These are phyloP conservation scores for Agonopterix alstromeriana DNA, from an alignment of 2,888 invertebrate species.

Conservation along the genomic window DNA sequence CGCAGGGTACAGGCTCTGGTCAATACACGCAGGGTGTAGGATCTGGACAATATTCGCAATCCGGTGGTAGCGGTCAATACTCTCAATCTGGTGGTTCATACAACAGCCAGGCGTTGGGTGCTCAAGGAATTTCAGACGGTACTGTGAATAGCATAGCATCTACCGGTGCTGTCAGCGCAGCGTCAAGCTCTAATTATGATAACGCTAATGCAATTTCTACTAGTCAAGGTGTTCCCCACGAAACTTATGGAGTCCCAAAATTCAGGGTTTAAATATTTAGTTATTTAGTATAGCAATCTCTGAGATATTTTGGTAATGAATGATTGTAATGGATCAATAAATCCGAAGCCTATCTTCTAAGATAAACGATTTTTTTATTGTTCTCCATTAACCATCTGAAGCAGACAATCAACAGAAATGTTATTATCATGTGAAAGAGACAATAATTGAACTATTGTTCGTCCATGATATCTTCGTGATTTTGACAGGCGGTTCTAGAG, in stretches of 20 bases:
- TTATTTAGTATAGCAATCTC: no score
- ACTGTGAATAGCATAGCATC: slow-evolving; percentile 6
- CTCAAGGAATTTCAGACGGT: not conserved
- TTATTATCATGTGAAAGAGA: no score
- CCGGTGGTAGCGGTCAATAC: not conserved
- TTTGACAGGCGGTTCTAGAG: no score
- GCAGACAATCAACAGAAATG: no score
- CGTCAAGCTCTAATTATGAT: slow-evolving; percentile 22
- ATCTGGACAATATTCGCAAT: not conserved
- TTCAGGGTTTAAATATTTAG: slow-evolving; percentile 24
- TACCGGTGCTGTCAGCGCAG: slow-evolving; percentile 15
- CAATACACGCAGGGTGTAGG: not conserved
- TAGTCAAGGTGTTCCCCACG: slow-evolving; percentile 62
- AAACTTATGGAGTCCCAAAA: slow-evolving; percentile 58
- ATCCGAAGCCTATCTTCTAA: no score
- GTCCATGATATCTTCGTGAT: no score
- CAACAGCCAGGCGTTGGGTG: not conserved
- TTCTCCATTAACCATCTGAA: no score
- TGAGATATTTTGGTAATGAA: no score
- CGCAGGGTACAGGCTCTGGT: slow-evolving; percentile 4
- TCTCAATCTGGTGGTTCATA: not conserved
- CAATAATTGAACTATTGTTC: no score
- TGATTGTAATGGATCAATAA: no score
- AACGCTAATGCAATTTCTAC: slow-evolving; percentile 41
- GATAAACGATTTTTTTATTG: no score